Evolutionary conservation across 92 coral and sea anemone species (phyloP).

Genomic region (Montipora capitata): DNA sequence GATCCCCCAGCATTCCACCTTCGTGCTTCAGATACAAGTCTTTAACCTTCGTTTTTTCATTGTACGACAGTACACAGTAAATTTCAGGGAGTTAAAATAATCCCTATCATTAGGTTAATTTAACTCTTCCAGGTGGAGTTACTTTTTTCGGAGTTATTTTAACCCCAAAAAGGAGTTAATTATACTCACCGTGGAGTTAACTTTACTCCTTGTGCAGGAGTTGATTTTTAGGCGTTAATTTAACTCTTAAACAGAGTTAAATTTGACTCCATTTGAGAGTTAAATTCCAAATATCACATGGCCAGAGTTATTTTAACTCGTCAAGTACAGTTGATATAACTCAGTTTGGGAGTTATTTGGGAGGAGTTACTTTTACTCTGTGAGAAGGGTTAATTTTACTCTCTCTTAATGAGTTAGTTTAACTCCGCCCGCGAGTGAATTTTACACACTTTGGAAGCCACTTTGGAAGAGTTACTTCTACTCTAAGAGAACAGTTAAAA

Average conservation of each 20-base stretch:
- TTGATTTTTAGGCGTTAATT: neutral
- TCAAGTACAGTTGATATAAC: constrained; percentile 10
- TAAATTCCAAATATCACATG: neutral
- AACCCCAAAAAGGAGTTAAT: constrained; percentile 1
- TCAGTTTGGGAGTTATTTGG: constrained; percentile 31
- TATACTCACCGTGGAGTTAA: neutral
- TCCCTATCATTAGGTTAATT: neutral
- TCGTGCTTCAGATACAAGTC: no score
- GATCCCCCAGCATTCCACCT: no score
- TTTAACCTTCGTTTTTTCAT: no score
- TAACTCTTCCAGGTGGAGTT: constrained; percentile 14
- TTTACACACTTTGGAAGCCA: constrained; percentile 43
- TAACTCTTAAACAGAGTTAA: neutral
- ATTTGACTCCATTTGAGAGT: neutral
- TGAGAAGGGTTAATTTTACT: constrained; percentile 34
- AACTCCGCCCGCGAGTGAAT: constrained; percentile 30
- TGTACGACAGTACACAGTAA: neutral
- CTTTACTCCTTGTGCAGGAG: neutral
- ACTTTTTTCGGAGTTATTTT: constrained; percentile 11
- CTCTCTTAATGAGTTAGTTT: constrained; percentile 42
- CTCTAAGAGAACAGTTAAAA: neutral
- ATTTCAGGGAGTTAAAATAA: neutral
- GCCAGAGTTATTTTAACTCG: constrained; percentile 12
- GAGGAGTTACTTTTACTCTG: constrained; percentile 48
- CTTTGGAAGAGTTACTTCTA: neutral